Evolutionary conservation across 1,140 invertebrate genomes (phyloP), one percentile per base, ranked within the genome.

Genomic region (Philopotamus ludificatus): DNA sequence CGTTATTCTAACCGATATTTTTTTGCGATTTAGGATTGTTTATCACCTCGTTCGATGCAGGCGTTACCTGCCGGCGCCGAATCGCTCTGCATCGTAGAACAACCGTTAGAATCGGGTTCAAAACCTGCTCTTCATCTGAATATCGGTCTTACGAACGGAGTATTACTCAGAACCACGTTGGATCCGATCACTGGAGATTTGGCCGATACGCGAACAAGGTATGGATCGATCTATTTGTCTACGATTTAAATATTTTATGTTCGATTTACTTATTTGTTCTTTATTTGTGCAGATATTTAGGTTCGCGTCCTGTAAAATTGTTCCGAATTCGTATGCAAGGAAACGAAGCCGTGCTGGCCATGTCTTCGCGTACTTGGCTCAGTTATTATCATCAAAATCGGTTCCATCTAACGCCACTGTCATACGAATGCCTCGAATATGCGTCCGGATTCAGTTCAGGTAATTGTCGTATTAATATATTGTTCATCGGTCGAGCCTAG

Each of bases 351-450:
- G 96, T 99, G 0, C 77, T 99, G 7, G 98, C 98, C 1, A 97
- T 99, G 85, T 99, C 97, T 0, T 98, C 94, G 70, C 85, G 97
- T 67, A 95, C 95, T 0, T 99, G 97, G 98, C 80, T 99, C 0
- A 97, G 95, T 76, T 99, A 99, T 73, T 96, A 96, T 71, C 98
- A 98, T 76, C 97, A 99, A 78, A 99, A 96, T 81, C 83, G 91
- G 47, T 97, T 96, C 73, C 95, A 98, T 79, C 80, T 99, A 7
- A 98, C 96, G 0, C 96, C 97, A 1, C 76, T 99, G 0, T 98
- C 95, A 0, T 99, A 98, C 74, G 95, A 98, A 79, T 92, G 92
- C 47, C 78, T 99, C 18, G 98, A 99, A 75, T 98, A 97, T 82
- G 97, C 98, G 0, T 96, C 95, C 0, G 95, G 96, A 9, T 99